Conservation (phyloP, 2,113 vertebrate genomes). For the Nyctibius bracteatus region DNA sequence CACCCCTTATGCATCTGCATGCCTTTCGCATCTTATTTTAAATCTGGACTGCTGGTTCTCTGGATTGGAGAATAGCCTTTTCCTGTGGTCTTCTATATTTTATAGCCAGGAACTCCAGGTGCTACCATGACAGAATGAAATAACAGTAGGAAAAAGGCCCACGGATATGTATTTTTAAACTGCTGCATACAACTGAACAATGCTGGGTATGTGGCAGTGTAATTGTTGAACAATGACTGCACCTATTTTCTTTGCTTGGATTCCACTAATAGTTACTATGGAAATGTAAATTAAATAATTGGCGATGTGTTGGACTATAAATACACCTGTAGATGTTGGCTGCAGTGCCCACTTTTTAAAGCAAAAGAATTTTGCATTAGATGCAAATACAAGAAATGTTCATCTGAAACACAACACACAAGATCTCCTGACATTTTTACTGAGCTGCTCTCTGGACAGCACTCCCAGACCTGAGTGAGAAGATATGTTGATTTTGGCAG, state of each 20-base stretch:
- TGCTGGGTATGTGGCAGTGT: background rate
- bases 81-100: background rate
- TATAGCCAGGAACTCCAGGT: background rate
- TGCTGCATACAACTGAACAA: background rate
- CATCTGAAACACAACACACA: background rate
- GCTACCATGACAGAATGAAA: background rate
- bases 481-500: background rate
- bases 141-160: background rate
- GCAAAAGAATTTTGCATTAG: background rate
- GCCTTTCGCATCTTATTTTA: background rate
- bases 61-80: background rate
- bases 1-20: background rate
- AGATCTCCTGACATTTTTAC: background rate
- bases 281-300: slow-evolving; percentile 46
- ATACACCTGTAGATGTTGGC: background rate
- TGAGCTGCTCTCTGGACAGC: background rate
- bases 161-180: background rate
- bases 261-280: slow-evolving; percentile 21
- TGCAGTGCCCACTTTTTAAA: background rate
- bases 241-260: background rate
- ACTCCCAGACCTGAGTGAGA: background rate
- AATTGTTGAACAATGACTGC: background rate
- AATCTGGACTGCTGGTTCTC: background rate
- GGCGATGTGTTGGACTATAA: background rate
- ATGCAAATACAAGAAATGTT: background rate